Percentiles rank a stretch among this genome's conserved stretches.
phyloP scores from a whole-genome alignment of 2,113 vertebrate genomes.

The Balaeniceps rex region DNA sequence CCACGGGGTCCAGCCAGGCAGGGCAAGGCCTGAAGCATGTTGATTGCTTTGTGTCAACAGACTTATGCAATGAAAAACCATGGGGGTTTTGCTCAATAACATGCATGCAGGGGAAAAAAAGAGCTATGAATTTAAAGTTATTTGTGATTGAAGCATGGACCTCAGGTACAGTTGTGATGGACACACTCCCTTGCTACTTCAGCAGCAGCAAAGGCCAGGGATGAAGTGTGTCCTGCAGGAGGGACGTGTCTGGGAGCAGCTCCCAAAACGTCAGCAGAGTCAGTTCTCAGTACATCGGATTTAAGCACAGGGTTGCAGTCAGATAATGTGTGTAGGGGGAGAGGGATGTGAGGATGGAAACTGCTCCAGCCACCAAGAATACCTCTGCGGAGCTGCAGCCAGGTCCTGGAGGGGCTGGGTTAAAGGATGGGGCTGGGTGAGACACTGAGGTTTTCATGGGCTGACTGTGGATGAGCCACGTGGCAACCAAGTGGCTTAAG shows the following conservation, averaged over 20 bases:
- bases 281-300: background rate
- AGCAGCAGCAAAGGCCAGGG: background rate
- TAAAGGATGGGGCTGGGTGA: background rate
- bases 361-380: background rate
- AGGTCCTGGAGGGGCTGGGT: background rate
- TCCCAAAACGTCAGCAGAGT: background rate
- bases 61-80: background rate
- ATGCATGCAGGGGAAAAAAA: fast-evolving
- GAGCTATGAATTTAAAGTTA: background rate
- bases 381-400: background rate
- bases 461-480: background rate
- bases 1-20: background rate
- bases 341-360: background rate
- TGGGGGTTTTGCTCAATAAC: background rate
- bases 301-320: background rate
- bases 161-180: background rate
- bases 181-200: background rate
- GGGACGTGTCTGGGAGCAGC: background rate
- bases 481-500: background rate
- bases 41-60: background rate
- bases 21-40: background rate
- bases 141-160: background rate
- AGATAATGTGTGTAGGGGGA: background rate
- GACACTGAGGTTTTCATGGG: background rate
- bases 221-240: background rate